Evolutionary conservation across 2,797 vertebrate genomes (phyloP).

Genomic region (Ctenopoma kingsleyae): DNA sequence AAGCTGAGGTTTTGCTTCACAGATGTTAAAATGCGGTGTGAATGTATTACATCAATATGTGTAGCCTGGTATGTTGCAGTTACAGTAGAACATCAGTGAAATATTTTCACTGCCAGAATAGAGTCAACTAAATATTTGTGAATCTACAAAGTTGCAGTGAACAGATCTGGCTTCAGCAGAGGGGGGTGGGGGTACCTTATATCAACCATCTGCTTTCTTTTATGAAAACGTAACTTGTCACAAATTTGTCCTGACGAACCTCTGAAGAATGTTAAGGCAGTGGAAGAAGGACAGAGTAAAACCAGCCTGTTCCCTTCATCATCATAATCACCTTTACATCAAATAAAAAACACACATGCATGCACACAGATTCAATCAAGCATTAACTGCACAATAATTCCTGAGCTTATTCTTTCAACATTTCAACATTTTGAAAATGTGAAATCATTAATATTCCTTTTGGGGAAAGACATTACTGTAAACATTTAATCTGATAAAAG

Average conservation of each 20-base stretch:
- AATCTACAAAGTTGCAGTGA: constrained; percentile 65
- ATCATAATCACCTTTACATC: constrained; percentile 51
- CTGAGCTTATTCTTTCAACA: constrained; percentile 20
- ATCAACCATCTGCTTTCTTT: constrained; percentile 80
- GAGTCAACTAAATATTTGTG: constrained; percentile 62
- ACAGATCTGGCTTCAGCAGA: constrained; percentile 58
- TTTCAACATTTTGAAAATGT: constrained; percentile 33
- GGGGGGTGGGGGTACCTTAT: constrained; percentile 34
- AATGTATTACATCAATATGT: constrained; percentile 65
- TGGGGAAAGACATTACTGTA: constrained; percentile 5
- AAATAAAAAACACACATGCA: constrained; percentile 22
- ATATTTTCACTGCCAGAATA: constrained; percentile 58
- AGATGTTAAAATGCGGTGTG: constrained; percentile 60
- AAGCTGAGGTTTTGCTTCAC: constrained; percentile 64
- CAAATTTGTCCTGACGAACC: constrained; percentile 72
- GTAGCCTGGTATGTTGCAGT: constrained; percentile 36
- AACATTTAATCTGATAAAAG: constrained; percentile 23
- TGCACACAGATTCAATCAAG: constrained; percentile 20
- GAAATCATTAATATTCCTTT: constrained; percentile 16
- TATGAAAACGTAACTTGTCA: constrained; percentile 79
- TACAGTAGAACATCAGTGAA: constrained; percentile 47
- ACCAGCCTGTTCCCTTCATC: constrained; percentile 60
- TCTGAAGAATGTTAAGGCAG: constrained; percentile 74
- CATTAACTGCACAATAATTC: constrained; percentile 15
- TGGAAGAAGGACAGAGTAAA: constrained; percentile 69